phyloP scores from a whole-genome alignment of 2,888 invertebrate genomes.

The Diloba caeruleocephala region DNA sequence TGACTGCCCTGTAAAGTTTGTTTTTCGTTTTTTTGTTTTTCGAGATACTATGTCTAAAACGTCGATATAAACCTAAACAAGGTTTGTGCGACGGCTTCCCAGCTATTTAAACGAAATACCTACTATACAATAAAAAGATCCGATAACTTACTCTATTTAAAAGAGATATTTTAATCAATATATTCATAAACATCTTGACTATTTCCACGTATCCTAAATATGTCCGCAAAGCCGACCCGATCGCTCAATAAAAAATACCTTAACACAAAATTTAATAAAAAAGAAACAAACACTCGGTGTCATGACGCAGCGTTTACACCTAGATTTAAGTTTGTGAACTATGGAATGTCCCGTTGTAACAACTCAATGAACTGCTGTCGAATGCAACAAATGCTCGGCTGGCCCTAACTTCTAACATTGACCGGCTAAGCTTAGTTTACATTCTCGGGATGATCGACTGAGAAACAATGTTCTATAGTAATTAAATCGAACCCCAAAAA shows the following conservation, averaged over 20 bases:
- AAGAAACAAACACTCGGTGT: conserved; percentile 72
- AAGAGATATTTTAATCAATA: conserved; percentile 4
- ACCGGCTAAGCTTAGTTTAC: conserved; percentile 66
- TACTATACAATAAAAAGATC: conserved; percentile 6
- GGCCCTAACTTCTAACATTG: conserved; percentile 74
- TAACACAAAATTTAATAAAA: conserved; percentile 60
- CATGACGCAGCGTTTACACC: conserved; percentile 69
- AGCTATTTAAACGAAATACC: conserved; percentile 11
- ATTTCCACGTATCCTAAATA: background rate
- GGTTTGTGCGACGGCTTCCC: conserved; percentile 45
- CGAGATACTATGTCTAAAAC: no score
- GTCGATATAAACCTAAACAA: conserved; percentile 5
- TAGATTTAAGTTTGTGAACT: conserved; percentile 68
- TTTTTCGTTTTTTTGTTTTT: no score
- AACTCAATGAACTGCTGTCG: conserved; percentile 26
- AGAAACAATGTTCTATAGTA: background rate
- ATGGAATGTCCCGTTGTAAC: conserved; percentile 78
- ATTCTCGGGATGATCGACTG: conserved; percentile 47
- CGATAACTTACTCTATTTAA: background rate
- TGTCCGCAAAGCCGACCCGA: conserved; percentile 52
- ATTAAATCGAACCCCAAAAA: background rate
- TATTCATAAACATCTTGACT: conserved; percentile 24
- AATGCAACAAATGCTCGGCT: conserved; percentile 71
- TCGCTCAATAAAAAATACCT: conserved; percentile 50
- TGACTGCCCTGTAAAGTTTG: no score